Evolutionary conservation across 2,113 vertebrate genomes (phyloP).

Genomic region (Sinocyclocheilus grahami): DNA sequence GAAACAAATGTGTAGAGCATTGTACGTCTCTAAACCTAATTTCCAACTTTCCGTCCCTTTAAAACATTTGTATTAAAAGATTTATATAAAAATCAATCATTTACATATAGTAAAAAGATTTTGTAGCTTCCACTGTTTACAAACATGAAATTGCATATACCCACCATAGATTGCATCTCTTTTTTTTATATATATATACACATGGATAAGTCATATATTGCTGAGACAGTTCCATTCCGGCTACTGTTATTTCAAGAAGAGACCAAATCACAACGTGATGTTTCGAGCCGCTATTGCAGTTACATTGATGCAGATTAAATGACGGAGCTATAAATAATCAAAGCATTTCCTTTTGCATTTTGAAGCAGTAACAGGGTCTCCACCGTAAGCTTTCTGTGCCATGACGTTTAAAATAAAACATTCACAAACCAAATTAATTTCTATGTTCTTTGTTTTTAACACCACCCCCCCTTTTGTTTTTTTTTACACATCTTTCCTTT

Average conservation of each 20-base stretch:
- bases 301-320: constrained; percentile 67
- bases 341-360: constrained; percentile 30
- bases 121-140: constrained; percentile 74
- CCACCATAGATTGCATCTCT: constrained; percentile 74
- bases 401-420: constrained; percentile 90
- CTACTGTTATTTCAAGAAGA: constrained; percentile 66
- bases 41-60: constrained; percentile 68
- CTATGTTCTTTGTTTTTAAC: no score
- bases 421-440: constrained; percentile 68
- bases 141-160: constrained; percentile 85
- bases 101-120: constrained; percentile 84
- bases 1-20: constrained; percentile 84
- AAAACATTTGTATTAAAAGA: constrained; percentile 81
- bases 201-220: constrained; percentile 75
- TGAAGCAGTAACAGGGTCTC: constrained; percentile 77
- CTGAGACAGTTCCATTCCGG: constrained; percentile 74
- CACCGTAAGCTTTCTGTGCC: constrained; percentile 96
- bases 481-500: no score
- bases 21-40: constrained; percentile 71
- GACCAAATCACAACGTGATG: constrained; percentile 68
- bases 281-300: constrained; percentile 64
- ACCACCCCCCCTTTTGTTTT: no score
- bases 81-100: constrained; percentile 85
- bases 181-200: constrained; percentile 59
- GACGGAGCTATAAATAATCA: constrained; percentile 66